Evolutionary conservation across 2,888 invertebrate genomes (phyloP).

Genomic region (Alitta virens): DNA sequence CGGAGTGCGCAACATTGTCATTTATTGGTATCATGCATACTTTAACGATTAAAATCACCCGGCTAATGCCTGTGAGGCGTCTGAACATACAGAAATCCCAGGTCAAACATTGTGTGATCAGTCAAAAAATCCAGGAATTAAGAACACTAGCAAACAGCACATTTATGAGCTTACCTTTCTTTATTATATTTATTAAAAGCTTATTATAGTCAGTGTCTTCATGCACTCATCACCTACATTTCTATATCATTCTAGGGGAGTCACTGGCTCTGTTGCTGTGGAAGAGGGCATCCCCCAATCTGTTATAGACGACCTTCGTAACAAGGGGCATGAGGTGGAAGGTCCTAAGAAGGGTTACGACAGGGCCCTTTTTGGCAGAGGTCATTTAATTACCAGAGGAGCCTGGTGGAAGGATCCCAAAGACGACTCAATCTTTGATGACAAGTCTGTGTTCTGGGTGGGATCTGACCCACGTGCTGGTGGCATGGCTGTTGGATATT

Average conservation of each 20-base stretch:
- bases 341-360: slow-evolving; percentile 32
- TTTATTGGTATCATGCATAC: too few relatives aligned
- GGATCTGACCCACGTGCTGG: slow-evolving; percentile 51
- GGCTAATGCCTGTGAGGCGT: too few relatives aligned
- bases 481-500: slow-evolving; percentile 41
- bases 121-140: too few relatives aligned
- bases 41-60: too few relatives aligned
- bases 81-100: too few relatives aligned
- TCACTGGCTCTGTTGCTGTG: slow-evolving; percentile 28
- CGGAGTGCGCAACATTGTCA: too few relatives aligned
- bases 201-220: too few relatives aligned
- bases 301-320: slow-evolving; percentile 32
- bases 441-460: slow-evolving; percentile 39
- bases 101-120: too few relatives aligned
- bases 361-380: slow-evolving; percentile 45
- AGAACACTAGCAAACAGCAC: too few relatives aligned
- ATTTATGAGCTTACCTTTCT: too few relatives aligned
- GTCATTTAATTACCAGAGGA: slow-evolving; percentile 51
- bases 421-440: slow-evolving; percentile 3
- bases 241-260: slow-evolving; percentile 20
- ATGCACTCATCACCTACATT: too few relatives aligned
- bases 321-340: slow-evolving; percentile 38
- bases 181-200: too few relatives aligned
- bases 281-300: slow-evolving; percentile 42
- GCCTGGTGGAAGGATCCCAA: slow-evolving; percentile 22